Percentiles rank a stretch among this genome's conserved stretches.
Conservation (phyloP, 2,888 invertebrate genomes). For the Lacanobia wlatinum region DNA sequence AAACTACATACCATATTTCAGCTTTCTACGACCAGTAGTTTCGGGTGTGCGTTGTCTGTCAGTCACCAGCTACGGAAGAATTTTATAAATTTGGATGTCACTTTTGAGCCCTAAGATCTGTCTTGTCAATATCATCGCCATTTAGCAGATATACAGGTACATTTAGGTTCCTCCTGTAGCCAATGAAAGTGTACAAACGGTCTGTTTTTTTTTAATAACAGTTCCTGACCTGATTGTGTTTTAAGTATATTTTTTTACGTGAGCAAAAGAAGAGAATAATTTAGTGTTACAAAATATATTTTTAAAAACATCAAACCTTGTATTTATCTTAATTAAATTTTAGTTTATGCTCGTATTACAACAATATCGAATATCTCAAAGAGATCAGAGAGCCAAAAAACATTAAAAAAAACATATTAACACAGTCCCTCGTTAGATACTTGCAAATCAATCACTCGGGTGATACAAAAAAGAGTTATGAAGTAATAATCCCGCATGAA, state of each 20-base stretch:
- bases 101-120: neutral
- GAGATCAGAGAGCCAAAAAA: neutral
- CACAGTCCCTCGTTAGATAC: neutral
- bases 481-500: constrained; percentile 30
- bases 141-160: neutral
- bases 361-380: constrained; percentile 39
- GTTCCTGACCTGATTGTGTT: no score
- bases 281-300: neutral
- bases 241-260: neutral
- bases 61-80: no score
- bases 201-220: no score
- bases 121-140: neutral
- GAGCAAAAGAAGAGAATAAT: neutral
- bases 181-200: neutral
- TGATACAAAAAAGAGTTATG: constrained; percentile 29
- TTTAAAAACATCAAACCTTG: neutral
- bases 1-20: no score
- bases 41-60: no score
- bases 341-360: neutral
- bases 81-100: no score
- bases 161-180: neutral
- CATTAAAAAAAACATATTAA: neutral
- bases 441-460: constrained; percentile 21
- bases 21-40: no score
- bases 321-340: neutral